Base-by-base conservation (phyloP, 2,888 invertebrate species). In the Eristalinus sepulchralis region DNA sequence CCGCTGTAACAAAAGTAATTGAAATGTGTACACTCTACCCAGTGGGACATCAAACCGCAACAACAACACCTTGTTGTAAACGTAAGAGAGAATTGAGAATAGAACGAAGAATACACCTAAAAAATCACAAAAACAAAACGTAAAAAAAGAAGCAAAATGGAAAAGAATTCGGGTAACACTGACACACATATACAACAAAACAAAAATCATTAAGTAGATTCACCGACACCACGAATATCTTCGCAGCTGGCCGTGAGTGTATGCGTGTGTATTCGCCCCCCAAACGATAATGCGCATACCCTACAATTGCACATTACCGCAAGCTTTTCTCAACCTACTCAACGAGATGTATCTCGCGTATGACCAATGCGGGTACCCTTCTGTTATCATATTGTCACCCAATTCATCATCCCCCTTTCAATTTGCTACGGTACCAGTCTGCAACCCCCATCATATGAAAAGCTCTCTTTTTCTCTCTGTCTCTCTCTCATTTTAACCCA, bases 171-270 rank as follows among this genome's bases (percentile, higher is more conserved):
- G 82, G 64, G 39, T 82, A 81, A 85, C 85, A 85, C 85, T 85
- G 85, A 85, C 85, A 85, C 77, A 85, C 85, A 82, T 85, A 77
- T 82, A 73, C 85, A 70, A 60, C 53, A 70, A 68, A 39, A 68
- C 60, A 34, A 34, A 24, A 68, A 36, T 17, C 64, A 78, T 71
- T 64, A 64, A 47, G 57, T 62, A 73, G 39, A 27, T 62, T 53
- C 72, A 71, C 59, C 66, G 67, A 66, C 72, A 33, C 66, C 59
- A 22, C 33, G 27, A 57, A 33, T 36, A 33, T 34, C 64, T 31
- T 20, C 24, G 22, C 33, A 27, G 27, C 20, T 17, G 27, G 27
- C 27, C 2, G 27, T 5, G 5, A 27, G 27, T 27, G 27, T 22
- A 22, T 33, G 24, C 9, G 11, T 79, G 33, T 57, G 20, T 57